A percentile compares a stretch with the other conserved stretches of the same genome.
Evolutionary conservation across 1,140 invertebrate genomes (phyloP).

Genomic region (Neoseiulus cucumeris): DNA sequence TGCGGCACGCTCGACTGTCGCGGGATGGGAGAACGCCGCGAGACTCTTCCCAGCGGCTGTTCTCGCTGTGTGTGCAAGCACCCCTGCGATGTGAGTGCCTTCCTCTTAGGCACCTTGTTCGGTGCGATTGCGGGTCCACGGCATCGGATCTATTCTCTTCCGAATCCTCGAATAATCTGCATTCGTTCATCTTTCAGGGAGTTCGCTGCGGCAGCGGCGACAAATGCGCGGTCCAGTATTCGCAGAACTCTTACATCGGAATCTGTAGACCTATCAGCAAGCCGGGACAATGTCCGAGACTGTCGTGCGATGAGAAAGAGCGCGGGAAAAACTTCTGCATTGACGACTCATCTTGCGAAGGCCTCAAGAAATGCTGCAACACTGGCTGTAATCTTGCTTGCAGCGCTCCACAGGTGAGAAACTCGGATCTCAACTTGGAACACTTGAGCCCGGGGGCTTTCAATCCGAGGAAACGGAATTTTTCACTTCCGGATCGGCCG

Average conservation of each 20-base stretch:
- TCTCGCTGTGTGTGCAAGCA: conserved; percentile 51
- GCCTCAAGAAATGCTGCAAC: conserved; percentile 54
- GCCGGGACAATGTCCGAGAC: conserved; percentile 44
- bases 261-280: background rate
- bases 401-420: conserved; percentile 32
- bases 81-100: conserved; percentile 37
- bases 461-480: too few species aligned
- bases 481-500: too few species aligned
- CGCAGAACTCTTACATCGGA: background rate
- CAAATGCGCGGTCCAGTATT: background rate
- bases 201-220: background rate
- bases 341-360: conserved; percentile 58
- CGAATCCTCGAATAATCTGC: too few species aligned
- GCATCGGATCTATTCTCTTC: too few species aligned
- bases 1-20: conserved; percentile 36
- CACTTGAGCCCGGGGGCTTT: too few species aligned
- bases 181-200: background rate
- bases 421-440: too few species aligned
- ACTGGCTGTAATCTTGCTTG: conserved; percentile 53
- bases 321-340: conserved; percentile 46
- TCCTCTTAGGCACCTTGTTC: background rate
- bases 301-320: conserved; percentile 26
- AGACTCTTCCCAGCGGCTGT: conserved; percentile 35
- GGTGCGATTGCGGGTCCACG: too few species aligned
- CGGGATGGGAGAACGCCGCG: conserved; percentile 46